phyloP scores from a whole-genome alignment of 92 coral and sea anemone genomes.

The Epizoanthus rinbou region DNA sequence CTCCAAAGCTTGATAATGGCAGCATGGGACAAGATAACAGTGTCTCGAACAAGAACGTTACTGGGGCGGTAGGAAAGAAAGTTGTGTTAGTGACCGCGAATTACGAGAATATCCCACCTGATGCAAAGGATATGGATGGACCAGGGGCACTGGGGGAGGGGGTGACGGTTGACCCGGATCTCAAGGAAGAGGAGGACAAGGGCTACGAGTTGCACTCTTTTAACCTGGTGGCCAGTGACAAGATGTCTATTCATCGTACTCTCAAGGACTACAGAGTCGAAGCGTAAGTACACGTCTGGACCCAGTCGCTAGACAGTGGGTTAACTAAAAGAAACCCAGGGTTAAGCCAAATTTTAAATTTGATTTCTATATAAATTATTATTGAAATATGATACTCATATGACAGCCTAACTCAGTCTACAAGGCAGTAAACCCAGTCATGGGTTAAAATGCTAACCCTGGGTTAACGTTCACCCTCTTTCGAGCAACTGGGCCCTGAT shows the following conservation, averaged over 20 bases:
- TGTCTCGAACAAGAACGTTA: conserved; percentile 16
- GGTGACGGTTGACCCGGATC: conserved; percentile 57
- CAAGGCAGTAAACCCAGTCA: too few relatives aligned
- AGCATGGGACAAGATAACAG: conserved; percentile 17
- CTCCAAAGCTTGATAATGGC: conserved; percentile 3
- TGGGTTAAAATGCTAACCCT: too few relatives aligned
- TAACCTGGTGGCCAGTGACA: conserved; percentile 76
- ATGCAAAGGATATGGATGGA: conserved; percentile 60
- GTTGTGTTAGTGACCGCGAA: conserved; percentile 58
- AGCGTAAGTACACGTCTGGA: conserved; percentile 52
- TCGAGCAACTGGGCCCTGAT: too few relatives aligned
- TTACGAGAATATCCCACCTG: conserved; percentile 74
- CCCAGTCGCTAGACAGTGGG: too few relatives aligned
- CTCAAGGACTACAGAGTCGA: conserved; percentile 64
- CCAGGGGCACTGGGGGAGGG: conserved; percentile 79
- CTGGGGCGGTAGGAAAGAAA: conserved; percentile 32
- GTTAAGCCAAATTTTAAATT: too few relatives aligned
- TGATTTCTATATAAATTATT: too few relatives aligned
- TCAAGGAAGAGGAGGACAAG: conserved; percentile 70
- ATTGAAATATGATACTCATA: too few relatives aligned
- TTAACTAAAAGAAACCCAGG: too few relatives aligned
- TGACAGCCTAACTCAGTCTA: too few relatives aligned
- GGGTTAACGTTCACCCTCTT: too few relatives aligned
- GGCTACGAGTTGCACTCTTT: conserved; percentile 81
- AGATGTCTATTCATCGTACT: conserved; percentile 76